A percentile compares a stretch with the other conserved stretches of the same genome.
phyloP scores from a whole-genome alignment of 2,797 vertebrate genomes.

The Pangasius mekongensis region DNA sequence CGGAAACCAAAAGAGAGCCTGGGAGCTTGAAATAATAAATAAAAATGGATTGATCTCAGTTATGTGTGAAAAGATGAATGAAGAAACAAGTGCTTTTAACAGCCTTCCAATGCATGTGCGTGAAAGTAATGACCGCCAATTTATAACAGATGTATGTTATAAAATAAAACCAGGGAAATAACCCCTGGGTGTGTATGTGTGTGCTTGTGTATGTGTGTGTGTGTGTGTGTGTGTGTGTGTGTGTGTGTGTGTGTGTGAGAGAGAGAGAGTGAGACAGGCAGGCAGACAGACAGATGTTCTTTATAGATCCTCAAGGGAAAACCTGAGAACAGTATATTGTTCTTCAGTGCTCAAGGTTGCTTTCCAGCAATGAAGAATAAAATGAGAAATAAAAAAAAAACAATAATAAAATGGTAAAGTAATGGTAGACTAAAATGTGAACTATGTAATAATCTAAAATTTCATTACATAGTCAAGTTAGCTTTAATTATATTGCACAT shows the following conservation, averaged over 20 bases:
- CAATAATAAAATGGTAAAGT: too few species aligned
- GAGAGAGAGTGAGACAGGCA: background rate
- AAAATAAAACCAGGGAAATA: background rate
- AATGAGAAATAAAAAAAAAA: too few species aligned
- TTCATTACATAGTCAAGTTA: background rate
- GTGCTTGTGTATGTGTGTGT: background rate
- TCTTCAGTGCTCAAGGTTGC: too few species aligned
- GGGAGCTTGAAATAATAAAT: background rate
- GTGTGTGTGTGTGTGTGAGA: too few species aligned
- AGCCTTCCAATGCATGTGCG: background rate
- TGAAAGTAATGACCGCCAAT: background rate
- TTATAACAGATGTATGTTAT: background rate
- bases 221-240: too few species aligned
- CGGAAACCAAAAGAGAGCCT: constrained; percentile 6
- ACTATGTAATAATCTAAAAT: background rate
- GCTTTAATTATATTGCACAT: background rate
- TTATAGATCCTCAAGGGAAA: background rate
- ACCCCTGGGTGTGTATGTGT: background rate
- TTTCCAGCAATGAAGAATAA: too few species aligned
- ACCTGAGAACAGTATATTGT: background rate
- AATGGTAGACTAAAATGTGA: background rate
- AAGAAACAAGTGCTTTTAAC: constrained; percentile 27
- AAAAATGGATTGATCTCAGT: constrained; percentile 16
- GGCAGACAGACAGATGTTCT: background rate
- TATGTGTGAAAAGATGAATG: constrained; percentile 3